A percentile compares a stretch with the other conserved stretches of the same genome.
phyloP scores from a whole-genome alignment of 2,888 invertebrate genomes.

The Agriopis aurantiaria region DNA sequence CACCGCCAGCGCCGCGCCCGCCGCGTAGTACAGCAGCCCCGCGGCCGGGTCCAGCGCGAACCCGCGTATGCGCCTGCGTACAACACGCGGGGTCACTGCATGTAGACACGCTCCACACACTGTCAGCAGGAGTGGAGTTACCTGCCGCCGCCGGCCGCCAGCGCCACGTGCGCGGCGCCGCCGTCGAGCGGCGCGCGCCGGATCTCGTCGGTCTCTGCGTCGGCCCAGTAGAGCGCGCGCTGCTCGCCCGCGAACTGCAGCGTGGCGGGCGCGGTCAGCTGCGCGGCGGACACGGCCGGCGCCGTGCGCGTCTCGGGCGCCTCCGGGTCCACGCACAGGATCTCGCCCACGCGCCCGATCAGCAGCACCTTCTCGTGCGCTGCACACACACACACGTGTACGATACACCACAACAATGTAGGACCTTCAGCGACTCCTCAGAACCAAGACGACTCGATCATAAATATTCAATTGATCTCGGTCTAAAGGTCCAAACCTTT shows the following conservation, averaged over 20 bases:
- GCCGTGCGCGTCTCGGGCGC: constrained; percentile 90
- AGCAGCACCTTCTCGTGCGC: constrained; percentile 93
- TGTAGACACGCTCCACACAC: neutral
- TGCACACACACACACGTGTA: constrained; percentile 55
- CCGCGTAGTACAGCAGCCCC: constrained; percentile 90
- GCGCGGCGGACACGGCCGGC: constrained; percentile 91
- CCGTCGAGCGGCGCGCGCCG: constrained; percentile 59
- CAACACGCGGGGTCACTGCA: neutral
- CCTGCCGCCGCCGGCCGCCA: constrained; percentile 1
- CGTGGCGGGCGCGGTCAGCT: constrained; percentile 89
- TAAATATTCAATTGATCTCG: no score
- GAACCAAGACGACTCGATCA: no score
- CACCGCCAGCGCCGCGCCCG: constrained; percentile 88
- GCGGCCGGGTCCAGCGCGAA: constrained; percentile 95
- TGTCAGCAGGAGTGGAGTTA: neutral
- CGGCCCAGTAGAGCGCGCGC: constrained; percentile 92
- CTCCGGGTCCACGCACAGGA: constrained; percentile 93
- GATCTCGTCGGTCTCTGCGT: constrained; percentile 83
- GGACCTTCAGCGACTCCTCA: no score
- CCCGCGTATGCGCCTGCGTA: constrained; percentile 76
- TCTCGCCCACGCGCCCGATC: constrained; percentile 91
- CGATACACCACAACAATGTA: no score
- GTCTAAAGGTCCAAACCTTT: no score
- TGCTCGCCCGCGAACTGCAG: constrained; percentile 90
- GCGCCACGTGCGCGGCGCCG: constrained; percentile 83